phyloP scores from a whole-genome alignment of 2,888 invertebrate species.

The Hirtodrosophila alboralis region DNA sequence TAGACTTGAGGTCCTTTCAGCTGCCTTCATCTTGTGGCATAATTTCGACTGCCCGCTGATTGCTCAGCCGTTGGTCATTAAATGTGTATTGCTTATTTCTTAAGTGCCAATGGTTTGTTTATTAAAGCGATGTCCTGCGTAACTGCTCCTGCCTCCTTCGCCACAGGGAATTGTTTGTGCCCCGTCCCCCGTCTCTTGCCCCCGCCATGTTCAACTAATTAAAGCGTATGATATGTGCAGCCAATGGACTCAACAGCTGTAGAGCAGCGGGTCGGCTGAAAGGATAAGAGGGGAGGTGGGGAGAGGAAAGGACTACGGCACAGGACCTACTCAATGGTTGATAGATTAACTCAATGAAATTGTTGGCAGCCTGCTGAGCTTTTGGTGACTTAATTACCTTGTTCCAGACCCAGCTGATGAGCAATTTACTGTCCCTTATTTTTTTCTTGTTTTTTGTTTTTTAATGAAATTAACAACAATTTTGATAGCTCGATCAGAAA shows the following conservation, averaged over 20 bases:
- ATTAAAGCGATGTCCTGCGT: constrained; percentile 62
- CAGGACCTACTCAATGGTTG: too few species aligned
- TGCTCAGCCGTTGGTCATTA: constrained; percentile 61
- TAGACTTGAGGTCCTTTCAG: background rate
- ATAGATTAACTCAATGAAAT: constrained; percentile 71
- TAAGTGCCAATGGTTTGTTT: constrained; percentile 79
- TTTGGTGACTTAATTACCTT: constrained; percentile 49
- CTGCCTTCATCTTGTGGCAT: constrained; percentile 49
- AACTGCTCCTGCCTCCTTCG: constrained; percentile 31
- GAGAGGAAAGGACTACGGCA: too few species aligned
- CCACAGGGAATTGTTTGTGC: constrained; percentile 61
- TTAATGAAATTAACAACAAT: constrained; percentile 30
- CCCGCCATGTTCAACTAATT: constrained; percentile 61
- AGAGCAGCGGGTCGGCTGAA: background rate
- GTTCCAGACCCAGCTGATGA: constrained; percentile 31
- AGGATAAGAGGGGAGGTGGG: too few species aligned
- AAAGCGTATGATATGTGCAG: constrained; percentile 62
- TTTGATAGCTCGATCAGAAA: constrained; percentile 30
- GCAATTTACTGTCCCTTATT: too few species aligned
- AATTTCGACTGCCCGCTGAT: constrained; percentile 67
- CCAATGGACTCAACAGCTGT: constrained; percentile 17
- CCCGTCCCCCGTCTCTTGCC: constrained; percentile 34
- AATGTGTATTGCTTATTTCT: constrained; percentile 78
- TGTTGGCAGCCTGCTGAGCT: constrained; percentile 55
- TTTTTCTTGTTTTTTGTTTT: too few species aligned